phyloP scores from a whole-genome alignment of 2,797 vertebrate species.

The Serranus cabrilla region DNA sequence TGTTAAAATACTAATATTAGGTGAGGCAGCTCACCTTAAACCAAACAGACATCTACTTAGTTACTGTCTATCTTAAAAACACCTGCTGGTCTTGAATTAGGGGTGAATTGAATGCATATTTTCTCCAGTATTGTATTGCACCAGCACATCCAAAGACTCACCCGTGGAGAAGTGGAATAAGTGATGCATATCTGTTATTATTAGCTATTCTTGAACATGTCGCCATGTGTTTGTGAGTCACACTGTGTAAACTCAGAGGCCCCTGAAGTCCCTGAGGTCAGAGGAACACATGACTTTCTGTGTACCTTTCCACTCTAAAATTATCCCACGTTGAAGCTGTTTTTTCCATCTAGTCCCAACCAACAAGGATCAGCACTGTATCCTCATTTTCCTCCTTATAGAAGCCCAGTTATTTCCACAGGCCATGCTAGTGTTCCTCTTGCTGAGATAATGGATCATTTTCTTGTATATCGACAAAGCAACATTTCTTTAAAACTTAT shows the following conservation, averaged over 20 bases:
- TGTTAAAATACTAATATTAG: no score
- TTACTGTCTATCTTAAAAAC: no score
- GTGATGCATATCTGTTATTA: constrained; percentile 6
- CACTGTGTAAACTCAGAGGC: constrained; percentile 27
- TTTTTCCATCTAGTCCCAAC: constrained; percentile 24
- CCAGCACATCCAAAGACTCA: not conserved
- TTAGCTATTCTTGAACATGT: constrained; percentile 21
- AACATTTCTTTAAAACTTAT: not conserved
- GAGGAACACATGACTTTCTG: constrained; percentile 19
- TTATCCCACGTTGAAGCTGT: constrained; percentile 14
- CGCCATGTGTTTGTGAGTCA: constrained; percentile 55
- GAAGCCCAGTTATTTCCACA: not conserved
- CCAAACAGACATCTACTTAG: no score
- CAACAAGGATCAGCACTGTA: not conserved
- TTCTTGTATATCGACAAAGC: not conserved
- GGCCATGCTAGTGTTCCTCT: not conserved
- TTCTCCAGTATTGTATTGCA: no score
- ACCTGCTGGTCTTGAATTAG: no score
- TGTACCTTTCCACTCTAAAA: constrained; percentile 50
- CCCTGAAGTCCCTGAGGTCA: constrained; percentile 25
- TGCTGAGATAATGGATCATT: not conserved
- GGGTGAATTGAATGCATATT: not conserved
- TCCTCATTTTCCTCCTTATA: not conserved
- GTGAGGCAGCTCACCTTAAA: no score
- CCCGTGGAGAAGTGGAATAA: constrained; percentile 1